A percentile compares a stretch with the other conserved stretches of the same genome.
These are phyloP conservation scores for Flexamia atlantica DNA, from an alignment of 2,888 invertebrate genomes.

Conservation along the genomic window DNA sequence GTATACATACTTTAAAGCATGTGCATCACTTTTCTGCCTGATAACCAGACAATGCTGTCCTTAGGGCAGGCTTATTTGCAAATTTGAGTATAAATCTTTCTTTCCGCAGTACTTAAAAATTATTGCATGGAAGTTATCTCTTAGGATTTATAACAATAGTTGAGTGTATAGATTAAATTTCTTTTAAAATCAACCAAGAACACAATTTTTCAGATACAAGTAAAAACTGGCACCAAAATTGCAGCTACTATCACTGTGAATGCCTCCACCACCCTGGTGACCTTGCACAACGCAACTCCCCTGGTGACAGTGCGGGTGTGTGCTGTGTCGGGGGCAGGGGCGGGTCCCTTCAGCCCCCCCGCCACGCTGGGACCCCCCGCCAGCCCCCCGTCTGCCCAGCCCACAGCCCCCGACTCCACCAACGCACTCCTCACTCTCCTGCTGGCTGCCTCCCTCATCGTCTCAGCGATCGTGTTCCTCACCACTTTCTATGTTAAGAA, in stretches of 20 bases:
- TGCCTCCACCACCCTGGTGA: slow-evolving; percentile 92
- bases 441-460: slow-evolving; percentile 79
- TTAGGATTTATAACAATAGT: too few relatives aligned
- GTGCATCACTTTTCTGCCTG: too few relatives aligned
- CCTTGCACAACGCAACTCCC: slow-evolving; percentile 85
- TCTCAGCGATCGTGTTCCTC: slow-evolving; percentile 75
- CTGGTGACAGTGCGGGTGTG: slow-evolving; percentile 86
- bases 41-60: too few relatives aligned
- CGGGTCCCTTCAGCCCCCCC: slow-evolving; percentile 90
- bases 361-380: slow-evolving; percentile 79
- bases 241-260: slow-evolving; percentile 91
- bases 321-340: slow-evolving; percentile 91
- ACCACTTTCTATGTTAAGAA: slow-evolving; percentile 78
- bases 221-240: slow-evolving; percentile 80
- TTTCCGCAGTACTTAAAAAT: too few relatives aligned
- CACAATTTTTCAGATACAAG: slow-evolving; percentile 77
- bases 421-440: slow-evolving; percentile 84
- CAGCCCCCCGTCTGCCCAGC: slow-evolving; percentile 55
- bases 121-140: too few relatives aligned
- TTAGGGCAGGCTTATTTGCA: too few relatives aligned
- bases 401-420: slow-evolving; percentile 73
- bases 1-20: too few relatives aligned
- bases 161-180: too few relatives aligned
- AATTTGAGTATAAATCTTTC: too few relatives aligned
- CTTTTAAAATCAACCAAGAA: too few relatives aligned